Evolutionary conservation across 2,797 vertebrate species (phyloP).

Genomic region (Cuniculus paca): DNA sequence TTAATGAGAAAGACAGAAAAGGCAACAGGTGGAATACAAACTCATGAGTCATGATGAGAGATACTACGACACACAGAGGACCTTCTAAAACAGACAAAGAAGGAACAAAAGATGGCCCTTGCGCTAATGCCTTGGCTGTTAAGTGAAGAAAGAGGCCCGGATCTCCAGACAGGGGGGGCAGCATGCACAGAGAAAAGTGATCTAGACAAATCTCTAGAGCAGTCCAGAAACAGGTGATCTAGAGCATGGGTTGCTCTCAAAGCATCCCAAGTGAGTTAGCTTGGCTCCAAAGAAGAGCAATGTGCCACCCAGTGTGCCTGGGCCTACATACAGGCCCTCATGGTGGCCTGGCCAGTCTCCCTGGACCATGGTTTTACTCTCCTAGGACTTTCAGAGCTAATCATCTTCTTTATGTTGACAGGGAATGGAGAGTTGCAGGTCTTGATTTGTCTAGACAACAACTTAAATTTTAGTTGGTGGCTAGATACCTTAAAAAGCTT

Average conservation of each 20-base stretch:
- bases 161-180: background rate
- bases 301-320: background rate
- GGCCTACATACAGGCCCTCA: background rate
- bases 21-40: background rate
- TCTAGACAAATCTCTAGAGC: background rate
- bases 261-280: background rate
- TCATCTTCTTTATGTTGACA: background rate
- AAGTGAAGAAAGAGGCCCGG: background rate
- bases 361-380: background rate
- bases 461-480: background rate
- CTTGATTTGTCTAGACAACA: constrained; percentile 22
- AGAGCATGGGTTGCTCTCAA: background rate
- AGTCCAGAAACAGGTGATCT: background rate
- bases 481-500: background rate
- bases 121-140: background rate
- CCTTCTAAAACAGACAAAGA: background rate
- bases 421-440: background rate
- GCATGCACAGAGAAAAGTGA: background rate
- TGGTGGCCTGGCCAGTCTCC: background rate
- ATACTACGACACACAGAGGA: background rate
- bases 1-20: background rate
- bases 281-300: background rate
- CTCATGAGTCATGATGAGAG: background rate
- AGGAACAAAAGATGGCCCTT: background rate
- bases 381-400: background rate